Conservation (phyloP, 2,797 vertebrate species). For the Florisuga fusca region DNA sequence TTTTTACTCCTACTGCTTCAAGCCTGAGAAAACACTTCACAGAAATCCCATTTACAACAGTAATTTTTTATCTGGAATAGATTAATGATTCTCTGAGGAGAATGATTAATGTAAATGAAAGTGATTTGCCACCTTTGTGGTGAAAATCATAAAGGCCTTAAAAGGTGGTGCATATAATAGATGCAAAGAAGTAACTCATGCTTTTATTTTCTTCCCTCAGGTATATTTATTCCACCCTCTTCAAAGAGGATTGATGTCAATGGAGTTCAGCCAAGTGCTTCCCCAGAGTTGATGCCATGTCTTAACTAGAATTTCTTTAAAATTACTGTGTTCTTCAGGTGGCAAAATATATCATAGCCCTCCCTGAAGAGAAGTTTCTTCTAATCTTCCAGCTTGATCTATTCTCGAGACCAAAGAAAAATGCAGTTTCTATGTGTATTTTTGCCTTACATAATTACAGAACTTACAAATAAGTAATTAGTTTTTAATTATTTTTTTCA, state of each 20-base stretch:
- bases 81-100: not conserved
- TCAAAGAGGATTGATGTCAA: not conserved
- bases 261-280: not conserved
- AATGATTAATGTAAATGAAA: not conserved
- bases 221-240: not conserved
- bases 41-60: not conserved
- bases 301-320: not conserved
- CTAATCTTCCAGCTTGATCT: not conserved
- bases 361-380: not conserved
- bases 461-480: not conserved
- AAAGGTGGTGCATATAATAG: not conserved
- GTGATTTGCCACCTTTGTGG: not conserved
- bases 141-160: not conserved
- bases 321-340: not conserved
- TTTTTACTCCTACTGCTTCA: not conserved
- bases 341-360: not conserved
- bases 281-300: not conserved
- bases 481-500: not conserved
- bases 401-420: not conserved
- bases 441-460: not conserved
- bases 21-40: not conserved
- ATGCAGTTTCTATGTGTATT: not conserved
- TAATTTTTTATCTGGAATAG: not conserved
- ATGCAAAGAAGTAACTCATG: not conserved
- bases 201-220: not conserved